Evolutionary conservation across 2,797 vertebrate genomes (phyloP), one percentile per base, ranked within the genome.

Genomic region (Hapalemur alaotrensis): DNA sequence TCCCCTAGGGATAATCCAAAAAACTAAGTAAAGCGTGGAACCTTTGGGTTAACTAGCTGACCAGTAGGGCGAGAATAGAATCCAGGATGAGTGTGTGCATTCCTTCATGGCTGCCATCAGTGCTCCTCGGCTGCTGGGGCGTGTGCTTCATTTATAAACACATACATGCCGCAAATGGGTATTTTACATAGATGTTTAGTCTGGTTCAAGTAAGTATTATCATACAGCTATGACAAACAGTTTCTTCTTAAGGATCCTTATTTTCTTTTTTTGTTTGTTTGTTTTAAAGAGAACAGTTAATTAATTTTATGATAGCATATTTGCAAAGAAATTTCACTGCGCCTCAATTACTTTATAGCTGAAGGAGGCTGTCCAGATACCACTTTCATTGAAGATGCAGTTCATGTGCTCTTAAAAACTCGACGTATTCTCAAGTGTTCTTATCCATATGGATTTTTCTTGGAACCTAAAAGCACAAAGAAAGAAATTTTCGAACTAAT

Each of bases 401-500:
- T 99, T 95, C 99, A 99, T 23, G 99, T 99, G 98, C 99, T 99
- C 92, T 99, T 99, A 41, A 99, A 99, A 99, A 99, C 99, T 83
- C 99, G 99, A 4, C 99, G 99, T 92, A 99, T 99, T 98, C 99
- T 99, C 97, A 99, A 99, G 99, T 99, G 99, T 99, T 99, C 99
- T 99, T 99, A 99, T 97, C 99, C 99, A 59, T 99, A 99, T 61
- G 99, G 99, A 97, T 99, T 99, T 98, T 99, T 99, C 98, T 98
- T 99, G 98, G 99, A 99, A 98, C 99, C 99, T 97, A 99, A 99
- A 99, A 99, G 99, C 99, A 99, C 99, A 99, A 99, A 99, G 98
- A 99, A 99, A 98, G 99, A 99, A 99, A 99, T 99, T 98, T 99
- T 99, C 98, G 99, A 99, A 99, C 99, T 99, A 98, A 99, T 99